Evolutionary conservation across 2,888 invertebrate species (phyloP).

Genomic region (Altica lythri): DNA sequence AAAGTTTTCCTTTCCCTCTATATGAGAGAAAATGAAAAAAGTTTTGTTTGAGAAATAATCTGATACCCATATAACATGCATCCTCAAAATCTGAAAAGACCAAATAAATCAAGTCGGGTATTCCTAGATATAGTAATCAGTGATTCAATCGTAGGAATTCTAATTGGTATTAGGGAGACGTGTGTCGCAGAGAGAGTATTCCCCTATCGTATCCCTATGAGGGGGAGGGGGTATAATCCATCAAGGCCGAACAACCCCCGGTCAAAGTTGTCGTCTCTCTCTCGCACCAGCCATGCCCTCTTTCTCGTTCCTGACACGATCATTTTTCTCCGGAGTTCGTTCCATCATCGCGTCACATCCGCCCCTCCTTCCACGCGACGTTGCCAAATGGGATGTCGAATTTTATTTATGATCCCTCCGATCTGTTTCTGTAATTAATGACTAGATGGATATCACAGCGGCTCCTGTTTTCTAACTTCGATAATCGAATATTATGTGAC

Average conservation of each 20-base stretch:
- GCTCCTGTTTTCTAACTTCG: constrained; percentile 38
- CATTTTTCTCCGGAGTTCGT: constrained; percentile 75
- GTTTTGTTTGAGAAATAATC: not conserved
- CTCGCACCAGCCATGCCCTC: constrained; percentile 48
- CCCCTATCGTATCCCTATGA: constrained; percentile 53
- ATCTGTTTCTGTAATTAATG: constrained; percentile 60
- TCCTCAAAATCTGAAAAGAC: constrained; percentile 19
- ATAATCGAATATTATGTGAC: constrained; percentile 36
- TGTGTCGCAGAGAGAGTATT: constrained; percentile 47
- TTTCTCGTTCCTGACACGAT: constrained; percentile 61
- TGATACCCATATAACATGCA: constrained; percentile 5
- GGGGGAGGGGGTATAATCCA: constrained; percentile 61
- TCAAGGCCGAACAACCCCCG: constrained; percentile 59
- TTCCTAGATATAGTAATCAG: constrained; percentile 47
- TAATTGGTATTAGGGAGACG: constrained; percentile 55
- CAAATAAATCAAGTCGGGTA: constrained; percentile 33
- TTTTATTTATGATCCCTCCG: constrained; percentile 59
- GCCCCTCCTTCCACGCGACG: constrained; percentile 64
- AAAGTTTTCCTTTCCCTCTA: too few relatives aligned
- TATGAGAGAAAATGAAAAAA: constrained; percentile 7
- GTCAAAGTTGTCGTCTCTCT: constrained; percentile 68
- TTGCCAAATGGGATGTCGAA: constrained; percentile 60
- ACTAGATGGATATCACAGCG: constrained; percentile 56
- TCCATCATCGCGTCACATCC: constrained; percentile 76
- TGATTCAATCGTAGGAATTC: constrained; percentile 57